Conservation (phyloP, 2,888 invertebrate species). For the Argynnis bischoffii region DNA sequence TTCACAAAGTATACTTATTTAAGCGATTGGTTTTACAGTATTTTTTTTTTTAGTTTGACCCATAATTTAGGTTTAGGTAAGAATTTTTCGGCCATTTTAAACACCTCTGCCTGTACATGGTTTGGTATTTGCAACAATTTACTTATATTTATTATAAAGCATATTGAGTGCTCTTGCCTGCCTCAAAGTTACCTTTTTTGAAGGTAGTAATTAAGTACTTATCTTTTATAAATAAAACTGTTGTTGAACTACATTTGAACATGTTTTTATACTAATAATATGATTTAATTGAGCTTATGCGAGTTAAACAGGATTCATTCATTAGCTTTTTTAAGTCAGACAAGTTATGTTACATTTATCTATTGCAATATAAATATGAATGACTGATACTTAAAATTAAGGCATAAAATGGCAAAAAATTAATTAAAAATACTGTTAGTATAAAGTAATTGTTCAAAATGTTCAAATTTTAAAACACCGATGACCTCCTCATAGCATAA, state of each 20-base stretch:
- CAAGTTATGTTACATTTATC: no score
- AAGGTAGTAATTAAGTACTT: slow-evolving; percentile 57
- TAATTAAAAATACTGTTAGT: no score
- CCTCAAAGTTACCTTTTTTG: slow-evolving; percentile 56
- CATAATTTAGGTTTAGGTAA: slow-evolving; percentile 52
- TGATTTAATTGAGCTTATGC: slow-evolving; percentile 7
- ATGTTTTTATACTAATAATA: slow-evolving; percentile 37
- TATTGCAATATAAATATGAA: no score
- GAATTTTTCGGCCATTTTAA: slow-evolving; percentile 55
- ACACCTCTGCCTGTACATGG: slow-evolving; percentile 62
- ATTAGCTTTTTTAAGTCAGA: no score
- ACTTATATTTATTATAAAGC: slow-evolving; percentile 44
- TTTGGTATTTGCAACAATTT: slow-evolving; percentile 45
- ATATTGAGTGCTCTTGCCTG: slow-evolving; percentile 68
- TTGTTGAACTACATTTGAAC: slow-evolving; percentile 26
- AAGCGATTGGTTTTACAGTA: slow-evolving; percentile 63
- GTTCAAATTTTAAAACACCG: slow-evolving; percentile 10
- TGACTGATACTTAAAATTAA: no score
- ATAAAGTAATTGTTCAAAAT: no score
- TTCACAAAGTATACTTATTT: slow-evolving; percentile 45
- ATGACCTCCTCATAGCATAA: slow-evolving; percentile 26
- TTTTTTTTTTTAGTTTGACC: slow-evolving; percentile 54
- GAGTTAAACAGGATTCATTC: no score
- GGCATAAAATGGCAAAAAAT: no score
- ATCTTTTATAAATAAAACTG: slow-evolving; percentile 45